These are phyloP conservation scores for Sylvicola cinctus DNA, from an alignment of 2,888 invertebrate genomes.

Conservation along the genomic window DNA sequence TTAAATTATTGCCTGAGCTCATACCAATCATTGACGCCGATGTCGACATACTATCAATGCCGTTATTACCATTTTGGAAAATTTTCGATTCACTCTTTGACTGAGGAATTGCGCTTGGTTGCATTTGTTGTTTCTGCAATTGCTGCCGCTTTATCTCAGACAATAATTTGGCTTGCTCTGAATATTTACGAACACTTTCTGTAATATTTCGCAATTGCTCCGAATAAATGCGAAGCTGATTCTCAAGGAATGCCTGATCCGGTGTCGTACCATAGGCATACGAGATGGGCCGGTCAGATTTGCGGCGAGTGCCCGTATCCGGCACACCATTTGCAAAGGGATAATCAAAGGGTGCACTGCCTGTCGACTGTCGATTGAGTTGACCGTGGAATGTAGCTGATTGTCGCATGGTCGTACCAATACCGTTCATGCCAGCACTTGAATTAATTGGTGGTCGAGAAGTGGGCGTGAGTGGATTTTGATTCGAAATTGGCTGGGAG, in stretches of 20 bases:
- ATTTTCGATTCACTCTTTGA: conserved; percentile 3
- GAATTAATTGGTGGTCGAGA: background rate
- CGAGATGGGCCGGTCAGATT: conserved; percentile 18
- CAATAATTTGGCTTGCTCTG: conserved; percentile 23
- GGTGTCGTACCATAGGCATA: conserved; percentile 20
- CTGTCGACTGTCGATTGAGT: conserved; percentile 11
- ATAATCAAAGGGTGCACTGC: conserved; percentile 4
- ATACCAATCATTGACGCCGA: background rate
- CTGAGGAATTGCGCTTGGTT: conserved; percentile 13
- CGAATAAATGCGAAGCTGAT: conserved; percentile 23
- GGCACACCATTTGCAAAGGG: conserved; percentile 1
- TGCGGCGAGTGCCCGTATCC: conserved; percentile 6
- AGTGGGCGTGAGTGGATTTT: background rate
- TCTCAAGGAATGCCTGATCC: conserved; percentile 24
- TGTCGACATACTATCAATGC: background rate
- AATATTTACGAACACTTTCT: conserved; percentile 25
- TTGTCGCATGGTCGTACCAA: conserved; percentile 16
- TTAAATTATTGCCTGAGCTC: background rate
- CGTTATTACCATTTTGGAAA: background rate
- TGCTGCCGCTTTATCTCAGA: conserved; percentile 24
- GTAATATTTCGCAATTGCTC: conserved; percentile 24
- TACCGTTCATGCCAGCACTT: background rate
- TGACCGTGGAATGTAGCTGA: conserved; percentile 22
- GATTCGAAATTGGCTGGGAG: background rate
- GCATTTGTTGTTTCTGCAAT: conserved; percentile 14